Conservation (phyloP, 2,113 vertebrate species). For the Serranochromis macrocephalus region DNA sequence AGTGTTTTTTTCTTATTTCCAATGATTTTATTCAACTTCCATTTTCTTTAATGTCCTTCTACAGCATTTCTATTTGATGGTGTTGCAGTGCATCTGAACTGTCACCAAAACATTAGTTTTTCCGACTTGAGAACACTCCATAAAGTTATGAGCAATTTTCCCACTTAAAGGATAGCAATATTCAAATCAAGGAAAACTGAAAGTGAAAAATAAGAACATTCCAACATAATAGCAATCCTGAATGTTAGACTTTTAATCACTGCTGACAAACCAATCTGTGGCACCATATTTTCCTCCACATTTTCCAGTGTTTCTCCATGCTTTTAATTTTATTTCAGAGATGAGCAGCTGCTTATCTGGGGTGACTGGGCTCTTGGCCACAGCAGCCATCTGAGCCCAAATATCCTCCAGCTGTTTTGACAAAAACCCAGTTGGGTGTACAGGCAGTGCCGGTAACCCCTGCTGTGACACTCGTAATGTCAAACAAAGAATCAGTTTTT, state of each 20-base stretch:
- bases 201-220: neutral
- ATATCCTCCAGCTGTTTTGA: slow-evolving; percentile 29
- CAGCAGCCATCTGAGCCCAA: neutral
- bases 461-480: neutral
- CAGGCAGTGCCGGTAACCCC: neutral
- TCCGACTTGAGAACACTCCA: neutral
- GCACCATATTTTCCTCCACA: neutral
- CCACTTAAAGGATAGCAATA: neutral
- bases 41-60: neutral
- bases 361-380: neutral
- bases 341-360: neutral
- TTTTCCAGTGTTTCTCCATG: neutral
- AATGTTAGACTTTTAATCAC: neutral
- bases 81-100: neutral
- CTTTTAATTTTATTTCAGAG: neutral
- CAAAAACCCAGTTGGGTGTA: slow-evolving; percentile 6
- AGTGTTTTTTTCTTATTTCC: neutral
- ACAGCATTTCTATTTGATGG: neutral
- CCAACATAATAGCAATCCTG: neutral
- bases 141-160: neutral
- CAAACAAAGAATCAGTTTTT: neutral
- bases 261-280: neutral
- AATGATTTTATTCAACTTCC: neutral
- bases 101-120: fast-evolving
- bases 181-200: neutral